Conservation (phyloP, 2,888 invertebrate species). For the Criorhina ranunculi region DNA sequence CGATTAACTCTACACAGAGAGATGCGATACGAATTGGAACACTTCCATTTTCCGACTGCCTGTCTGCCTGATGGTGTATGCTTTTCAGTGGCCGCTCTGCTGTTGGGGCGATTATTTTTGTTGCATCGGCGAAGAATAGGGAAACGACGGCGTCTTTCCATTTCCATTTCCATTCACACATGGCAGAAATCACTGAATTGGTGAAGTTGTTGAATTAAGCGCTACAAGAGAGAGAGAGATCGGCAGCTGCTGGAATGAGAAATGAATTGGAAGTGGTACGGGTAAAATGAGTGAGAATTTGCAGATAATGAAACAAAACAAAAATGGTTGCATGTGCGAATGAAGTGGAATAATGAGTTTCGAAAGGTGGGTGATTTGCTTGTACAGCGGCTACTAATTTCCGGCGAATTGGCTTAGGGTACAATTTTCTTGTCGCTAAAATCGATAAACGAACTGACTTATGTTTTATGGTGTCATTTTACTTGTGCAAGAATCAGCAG, state of each 20-base stretch:
- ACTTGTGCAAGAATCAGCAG: too few species aligned
- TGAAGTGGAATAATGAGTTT: neutral
- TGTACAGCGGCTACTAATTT: slow-evolving; percentile 39
- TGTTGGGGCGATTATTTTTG: slow-evolving; percentile 45
- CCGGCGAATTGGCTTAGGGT: slow-evolving; percentile 36
- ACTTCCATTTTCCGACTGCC: slow-evolving; percentile 73
- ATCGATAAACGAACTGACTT: too few species aligned
- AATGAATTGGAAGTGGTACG: slow-evolving; percentile 9
- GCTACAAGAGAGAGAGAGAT: slow-evolving; percentile 25
- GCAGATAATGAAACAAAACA: slow-evolving; percentile 62
- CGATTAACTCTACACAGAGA: slow-evolving; percentile 19
- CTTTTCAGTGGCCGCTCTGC: slow-evolving; percentile 44
- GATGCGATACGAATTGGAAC: slow-evolving; percentile 65
- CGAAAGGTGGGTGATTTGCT: neutral
- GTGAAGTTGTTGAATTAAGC: slow-evolving; percentile 18
- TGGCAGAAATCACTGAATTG: neutral
- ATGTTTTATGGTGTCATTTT: too few species aligned
- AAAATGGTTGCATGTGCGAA: slow-evolving; percentile 55
- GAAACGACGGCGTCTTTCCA: slow-evolving; percentile 62
- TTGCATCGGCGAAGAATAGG: slow-evolving; percentile 33
- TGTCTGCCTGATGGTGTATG: slow-evolving; percentile 56
- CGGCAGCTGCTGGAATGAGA: slow-evolving; percentile 30
- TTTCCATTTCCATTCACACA: slow-evolving; percentile 50
- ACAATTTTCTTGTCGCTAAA: neutral
- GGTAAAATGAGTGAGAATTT: slow-evolving; percentile 6